Base-by-base conservation (phyloP, 2,797 vertebrate species). In the Avahi laniger region DNA sequence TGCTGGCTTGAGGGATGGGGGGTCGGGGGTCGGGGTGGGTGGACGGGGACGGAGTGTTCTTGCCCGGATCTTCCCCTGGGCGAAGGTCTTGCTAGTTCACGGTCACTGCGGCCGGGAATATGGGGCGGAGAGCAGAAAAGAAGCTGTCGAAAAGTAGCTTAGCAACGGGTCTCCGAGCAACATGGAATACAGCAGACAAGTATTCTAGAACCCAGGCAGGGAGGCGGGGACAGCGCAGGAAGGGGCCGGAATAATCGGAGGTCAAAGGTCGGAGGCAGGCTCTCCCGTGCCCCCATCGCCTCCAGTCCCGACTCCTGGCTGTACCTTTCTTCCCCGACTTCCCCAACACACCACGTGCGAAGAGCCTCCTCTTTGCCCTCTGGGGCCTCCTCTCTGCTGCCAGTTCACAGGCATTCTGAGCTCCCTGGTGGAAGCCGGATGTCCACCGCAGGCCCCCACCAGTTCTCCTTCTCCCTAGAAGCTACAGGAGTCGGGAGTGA, bases 231-330 rank as follows among this genome's bases (percentile, higher is more conserved):
- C 28, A 0, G 15, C 2, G 26, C 1, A 20, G 76, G 35, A 81
- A 61, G 43, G 12, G 15, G 5, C 20, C n/a, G 0, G 13, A 9
- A 20, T 5, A 0, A 6, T 61, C n/a, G 1, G 24, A n/a, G 86
- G 33, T 33, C 69, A 0, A 18, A 41, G 91, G 20, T 33, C 59
- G 0, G 17, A 50, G 35, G 52, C 20, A 1, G 48, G 28, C 17
- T 82, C 13, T 65, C 20, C 1, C 0, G 9, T 1, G 0, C 15
- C 3, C 24, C 28, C 15, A 4, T 30, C 3, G 28, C 24, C 0
- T 3, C 28, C 8, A 65, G 41, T 10, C 65, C 22, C 5, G 1
- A 10, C 22, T 1, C 13, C n/a, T 30, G 3, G 6, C 7, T 9
- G 67, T 13, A 48, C 20, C 43, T 13, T 20, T 20, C 15, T 12